Percentiles rank a stretch among this genome's conserved stretches.
Evolutionary conservation across 1,140 invertebrate genomes (phyloP).

Genomic region (Heliconius hermathena): DNA sequence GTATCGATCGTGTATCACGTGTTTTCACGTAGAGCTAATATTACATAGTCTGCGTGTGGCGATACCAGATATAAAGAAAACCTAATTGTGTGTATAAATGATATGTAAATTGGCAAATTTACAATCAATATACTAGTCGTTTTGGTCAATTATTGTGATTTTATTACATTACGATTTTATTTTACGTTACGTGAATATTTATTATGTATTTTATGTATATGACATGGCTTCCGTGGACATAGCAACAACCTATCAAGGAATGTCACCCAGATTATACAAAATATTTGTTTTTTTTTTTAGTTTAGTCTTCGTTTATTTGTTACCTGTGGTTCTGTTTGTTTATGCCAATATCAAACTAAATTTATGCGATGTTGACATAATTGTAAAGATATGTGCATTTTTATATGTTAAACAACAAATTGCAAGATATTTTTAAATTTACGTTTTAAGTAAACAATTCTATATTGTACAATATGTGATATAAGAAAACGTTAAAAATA

Average conservation of each 20-base stretch:
- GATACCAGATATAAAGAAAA: constrained; percentile 19
- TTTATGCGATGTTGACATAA: not conserved
- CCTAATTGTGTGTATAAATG: constrained; percentile 43
- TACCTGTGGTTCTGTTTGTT: not conserved
- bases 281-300: not conserved
- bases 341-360: not conserved
- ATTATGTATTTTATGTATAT: constrained; percentile 26
- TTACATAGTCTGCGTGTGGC: constrained; percentile 27
- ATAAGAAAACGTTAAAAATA: not conserved
- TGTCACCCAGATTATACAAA: not conserved
- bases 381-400: not conserved
- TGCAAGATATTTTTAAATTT: not conserved
- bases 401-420: not conserved
- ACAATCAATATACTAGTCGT: constrained; percentile 63
- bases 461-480: not conserved
- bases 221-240: constrained; percentile 29
- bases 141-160: constrained; percentile 63
- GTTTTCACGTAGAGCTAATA: constrained; percentile 18
- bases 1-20: constrained; percentile 26
- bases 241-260: constrained; percentile 20
- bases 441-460: not conserved
- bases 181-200: constrained; percentile 50
- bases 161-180: constrained; percentile 62
- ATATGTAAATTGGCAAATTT: constrained; percentile 71
- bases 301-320: not conserved